Percentiles rank a stretch among this genome's conserved stretches.
phyloP scores from a whole-genome alignment of 2,888 invertebrate genomes.

The Celastrina argiolus region DNA sequence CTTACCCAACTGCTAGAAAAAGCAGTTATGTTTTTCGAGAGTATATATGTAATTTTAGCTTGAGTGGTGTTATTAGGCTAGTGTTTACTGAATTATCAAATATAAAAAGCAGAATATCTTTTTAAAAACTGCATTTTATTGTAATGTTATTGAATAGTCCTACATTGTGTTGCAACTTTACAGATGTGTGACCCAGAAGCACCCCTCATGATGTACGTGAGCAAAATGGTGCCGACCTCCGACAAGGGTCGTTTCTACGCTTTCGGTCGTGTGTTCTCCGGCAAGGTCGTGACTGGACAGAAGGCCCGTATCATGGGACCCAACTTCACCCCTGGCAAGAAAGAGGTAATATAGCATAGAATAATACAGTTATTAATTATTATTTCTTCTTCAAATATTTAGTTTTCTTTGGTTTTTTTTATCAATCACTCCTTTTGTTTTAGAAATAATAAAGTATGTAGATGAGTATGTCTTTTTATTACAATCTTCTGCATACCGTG shows the following conservation, averaged over 20 bases:
- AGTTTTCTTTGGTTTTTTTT: not conserved
- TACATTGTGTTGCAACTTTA: not conserved
- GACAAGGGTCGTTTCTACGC: slow-evolving; percentile 99
- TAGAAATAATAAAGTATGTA: not conserved
- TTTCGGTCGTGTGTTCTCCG: slow-evolving; percentile 99
- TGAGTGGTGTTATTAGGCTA: too few relatives aligned
- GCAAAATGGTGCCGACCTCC: slow-evolving; percentile 99
- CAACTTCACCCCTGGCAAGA: slow-evolving; percentile 98
- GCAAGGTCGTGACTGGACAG: slow-evolving; percentile 92
- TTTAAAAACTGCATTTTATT: not conserved
- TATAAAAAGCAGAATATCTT: too few relatives aligned
- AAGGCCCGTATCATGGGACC: slow-evolving; percentile 99
- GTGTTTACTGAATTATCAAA: too few relatives aligned
- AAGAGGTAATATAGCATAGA: slow-evolving; percentile 87
- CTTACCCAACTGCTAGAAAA: too few relatives aligned
- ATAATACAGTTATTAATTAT: too few relatives aligned
- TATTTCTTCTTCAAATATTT: too few relatives aligned
- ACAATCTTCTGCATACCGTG: slow-evolving; percentile 47
- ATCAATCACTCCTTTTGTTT: not conserved
- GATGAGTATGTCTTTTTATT: not conserved
- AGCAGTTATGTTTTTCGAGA: too few relatives aligned
- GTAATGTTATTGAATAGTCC: not conserved
- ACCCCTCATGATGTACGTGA: slow-evolving; percentile 99
- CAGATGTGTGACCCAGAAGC: slow-evolving; percentile 96
- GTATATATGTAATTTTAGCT: too few relatives aligned